Conservation (phyloP, 2,113 vertebrate species). For the Sphaerodactylus townsendi region DNA sequence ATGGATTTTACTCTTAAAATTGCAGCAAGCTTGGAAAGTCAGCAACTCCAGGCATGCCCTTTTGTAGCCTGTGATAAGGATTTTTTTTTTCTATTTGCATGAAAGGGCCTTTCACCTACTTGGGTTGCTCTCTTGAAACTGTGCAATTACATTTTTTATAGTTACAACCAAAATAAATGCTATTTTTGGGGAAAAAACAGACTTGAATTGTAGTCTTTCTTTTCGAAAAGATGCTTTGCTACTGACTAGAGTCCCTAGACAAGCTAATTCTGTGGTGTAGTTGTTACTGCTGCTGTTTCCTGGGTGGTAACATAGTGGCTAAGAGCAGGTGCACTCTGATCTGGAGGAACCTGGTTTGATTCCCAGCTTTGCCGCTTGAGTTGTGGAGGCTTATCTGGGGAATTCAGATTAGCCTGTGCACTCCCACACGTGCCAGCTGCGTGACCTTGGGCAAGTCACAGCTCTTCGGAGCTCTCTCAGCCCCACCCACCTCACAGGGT, state of each 20-base stretch:
- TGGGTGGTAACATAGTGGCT: no score
- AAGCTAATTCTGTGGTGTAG: no score
- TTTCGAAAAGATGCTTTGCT: not conserved
- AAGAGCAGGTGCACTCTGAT: no score
- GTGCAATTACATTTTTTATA: constrained; percentile 63
- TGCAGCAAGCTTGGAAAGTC: constrained; percentile 20
- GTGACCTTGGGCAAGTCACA: no score
- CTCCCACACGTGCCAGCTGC: no score
- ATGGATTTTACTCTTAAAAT: constrained; percentile 35
- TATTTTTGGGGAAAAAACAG: constrained; percentile 73
- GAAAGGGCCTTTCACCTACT: constrained; percentile 48
- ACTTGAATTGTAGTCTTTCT: not conserved
- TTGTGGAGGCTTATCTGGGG: no score
- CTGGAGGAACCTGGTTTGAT: no score
- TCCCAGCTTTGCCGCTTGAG: no score
- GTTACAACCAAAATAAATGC: constrained; percentile 73
- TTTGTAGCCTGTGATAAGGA: constrained; percentile 43
- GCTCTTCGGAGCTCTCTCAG: no score
- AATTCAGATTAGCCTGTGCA: no score
- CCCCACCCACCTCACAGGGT: no score
- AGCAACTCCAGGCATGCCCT: constrained; percentile 52
- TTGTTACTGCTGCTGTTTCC: no score
- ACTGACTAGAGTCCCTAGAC: not conserved
- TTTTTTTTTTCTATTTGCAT: constrained; percentile 49
- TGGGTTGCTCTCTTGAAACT: constrained; percentile 71